Evolutionary conservation across 1,140 invertebrate genomes (phyloP).

Genomic region (Caerostris extrusa): DNA sequence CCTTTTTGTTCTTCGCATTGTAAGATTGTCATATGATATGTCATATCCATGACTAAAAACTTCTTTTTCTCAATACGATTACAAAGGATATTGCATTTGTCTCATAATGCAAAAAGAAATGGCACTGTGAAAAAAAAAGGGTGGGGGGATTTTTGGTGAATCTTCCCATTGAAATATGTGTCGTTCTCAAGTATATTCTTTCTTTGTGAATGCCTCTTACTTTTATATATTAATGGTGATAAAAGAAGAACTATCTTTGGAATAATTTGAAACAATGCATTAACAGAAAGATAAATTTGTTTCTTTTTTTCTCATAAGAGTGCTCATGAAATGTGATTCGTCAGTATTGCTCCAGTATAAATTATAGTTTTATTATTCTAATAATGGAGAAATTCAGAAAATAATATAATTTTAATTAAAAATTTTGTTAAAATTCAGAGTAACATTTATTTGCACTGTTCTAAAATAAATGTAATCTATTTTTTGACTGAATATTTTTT

Average conservation of each 20-base stretch:
- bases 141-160: background rate
- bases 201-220: background rate
- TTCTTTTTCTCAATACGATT: constrained; percentile 27
- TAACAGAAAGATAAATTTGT: background rate
- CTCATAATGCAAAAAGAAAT: constrained; percentile 9
- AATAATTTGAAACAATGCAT: background rate
- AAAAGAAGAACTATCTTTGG: background rate
- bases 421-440: too few species aligned
- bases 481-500: too few species aligned
- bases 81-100: constrained; percentile 24
- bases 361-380: background rate
- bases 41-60: constrained; percentile 32
- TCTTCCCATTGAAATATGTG: constrained; percentile 21
- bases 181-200: background rate
- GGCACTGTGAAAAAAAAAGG: background rate
- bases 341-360: background rate
- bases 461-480: too few species aligned
- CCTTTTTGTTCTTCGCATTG: constrained; percentile 8
- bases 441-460: too few species aligned
- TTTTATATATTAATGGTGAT: background rate
- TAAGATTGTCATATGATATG: constrained; percentile 14
- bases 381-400: background rate
- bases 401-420: background rate
- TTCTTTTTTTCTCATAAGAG: background rate
- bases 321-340: background rate